Conservation (phyloP, 1,140 invertebrate species). For the Psix sp. region DNA sequence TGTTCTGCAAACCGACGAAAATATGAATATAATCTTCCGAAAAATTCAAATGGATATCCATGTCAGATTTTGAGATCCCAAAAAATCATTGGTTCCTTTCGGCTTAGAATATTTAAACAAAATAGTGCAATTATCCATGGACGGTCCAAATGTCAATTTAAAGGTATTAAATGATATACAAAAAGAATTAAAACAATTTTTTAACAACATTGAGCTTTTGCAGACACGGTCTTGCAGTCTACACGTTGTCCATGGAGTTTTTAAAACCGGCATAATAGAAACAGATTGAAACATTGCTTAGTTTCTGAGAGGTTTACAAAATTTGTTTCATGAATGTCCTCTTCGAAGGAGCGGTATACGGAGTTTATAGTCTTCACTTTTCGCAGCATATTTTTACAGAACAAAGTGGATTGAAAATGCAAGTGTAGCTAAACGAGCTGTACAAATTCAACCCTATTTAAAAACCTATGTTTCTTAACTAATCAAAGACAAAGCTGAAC, state of each 20-base stretch:
- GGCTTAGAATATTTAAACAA: neutral
- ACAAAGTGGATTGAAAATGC: too few relatives aligned
- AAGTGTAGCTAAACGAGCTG: too few relatives aligned
- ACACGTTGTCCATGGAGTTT: slow-evolving; percentile 42
- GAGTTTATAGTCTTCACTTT: neutral
- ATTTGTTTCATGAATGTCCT: slow-evolving; percentile 7
- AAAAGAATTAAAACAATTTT: neutral
- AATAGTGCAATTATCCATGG: too few relatives aligned
- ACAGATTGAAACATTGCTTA: slow-evolving; percentile 36
- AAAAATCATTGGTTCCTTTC: slow-evolving; percentile 5
- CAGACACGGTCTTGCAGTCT: slow-evolving; percentile 43
- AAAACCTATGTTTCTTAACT: too few relatives aligned
- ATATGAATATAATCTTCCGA: slow-evolving; percentile 22
- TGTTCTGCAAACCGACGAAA: slow-evolving; percentile 22
- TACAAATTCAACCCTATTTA: too few relatives aligned
- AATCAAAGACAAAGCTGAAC: too few relatives aligned
- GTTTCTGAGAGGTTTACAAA: slow-evolving; percentile 41
- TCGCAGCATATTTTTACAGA: too few relatives aligned
- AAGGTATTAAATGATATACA: slow-evolving; percentile 6
- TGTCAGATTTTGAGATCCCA: slow-evolving; percentile 23
- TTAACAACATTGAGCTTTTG: slow-evolving; percentile 1
- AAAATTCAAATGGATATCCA: slow-evolving; percentile 30
- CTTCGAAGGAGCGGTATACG: neutral
- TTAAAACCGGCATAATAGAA: slow-evolving; percentile 40
- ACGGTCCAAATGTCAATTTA: too few relatives aligned